phyloP scores from a whole-genome alignment of 2,888 invertebrate genomes.

The Deroplatys truncata region DNA sequence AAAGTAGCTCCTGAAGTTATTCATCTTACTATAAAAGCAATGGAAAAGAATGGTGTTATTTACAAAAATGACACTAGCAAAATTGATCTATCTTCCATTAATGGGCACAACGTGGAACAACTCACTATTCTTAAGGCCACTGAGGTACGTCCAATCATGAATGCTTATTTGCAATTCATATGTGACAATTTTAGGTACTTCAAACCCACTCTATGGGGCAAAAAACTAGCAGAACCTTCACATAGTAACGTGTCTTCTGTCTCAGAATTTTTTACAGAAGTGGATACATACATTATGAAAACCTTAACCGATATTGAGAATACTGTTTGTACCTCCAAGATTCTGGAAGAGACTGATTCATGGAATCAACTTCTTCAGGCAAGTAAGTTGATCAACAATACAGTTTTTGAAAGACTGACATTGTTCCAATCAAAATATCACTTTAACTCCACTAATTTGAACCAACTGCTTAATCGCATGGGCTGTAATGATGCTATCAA shows the following conservation, averaged over 20 bases:
- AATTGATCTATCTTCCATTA: not conserved
- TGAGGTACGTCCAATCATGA: not conserved
- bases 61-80: not conserved
- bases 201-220: not conserved
- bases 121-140: not conserved
- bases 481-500: not conserved
- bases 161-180: not conserved
- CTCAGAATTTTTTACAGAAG: not conserved
- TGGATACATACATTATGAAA: not conserved
- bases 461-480: not conserved
- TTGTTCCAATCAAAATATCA: not conserved
- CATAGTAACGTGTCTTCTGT: too few species aligned
- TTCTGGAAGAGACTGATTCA: not conserved
- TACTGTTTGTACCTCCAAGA: not conserved
- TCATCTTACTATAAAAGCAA: not conserved
- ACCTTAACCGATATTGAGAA: not conserved
- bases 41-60: not conserved
- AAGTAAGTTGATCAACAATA: not conserved
- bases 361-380: not conserved
- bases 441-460: not conserved
- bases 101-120: not conserved
- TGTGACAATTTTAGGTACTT: not conserved
- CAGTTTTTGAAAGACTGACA: not conserved
- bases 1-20: not conserved
- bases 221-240: not conserved